Conservation (phyloP, 2,113 vertebrate genomes). For the Pseudorectes ferrugineus region DNA sequence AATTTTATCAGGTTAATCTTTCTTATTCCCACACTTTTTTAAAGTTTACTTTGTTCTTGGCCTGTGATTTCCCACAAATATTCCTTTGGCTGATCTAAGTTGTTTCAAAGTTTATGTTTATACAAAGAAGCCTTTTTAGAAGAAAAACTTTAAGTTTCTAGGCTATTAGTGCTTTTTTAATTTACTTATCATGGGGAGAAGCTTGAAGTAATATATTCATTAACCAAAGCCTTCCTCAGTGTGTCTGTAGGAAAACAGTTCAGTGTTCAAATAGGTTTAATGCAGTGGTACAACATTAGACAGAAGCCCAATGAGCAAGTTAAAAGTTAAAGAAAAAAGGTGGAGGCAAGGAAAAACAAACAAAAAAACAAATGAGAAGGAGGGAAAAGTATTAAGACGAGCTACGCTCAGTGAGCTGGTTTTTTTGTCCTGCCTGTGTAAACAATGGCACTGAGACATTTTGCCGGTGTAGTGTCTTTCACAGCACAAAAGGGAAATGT, state of each 20-base stretch:
- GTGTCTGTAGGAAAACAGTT: not conserved
- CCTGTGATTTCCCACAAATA: not conserved
- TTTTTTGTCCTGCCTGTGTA: not conserved
- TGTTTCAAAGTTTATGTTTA: not conserved
- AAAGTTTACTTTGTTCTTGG: not conserved
- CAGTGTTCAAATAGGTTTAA: rapidly evolving
- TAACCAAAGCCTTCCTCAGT: not conserved
- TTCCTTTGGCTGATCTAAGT: not conserved
- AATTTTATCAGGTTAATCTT: not conserved
- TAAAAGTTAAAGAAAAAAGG: not conserved
- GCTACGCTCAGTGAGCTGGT: not conserved
- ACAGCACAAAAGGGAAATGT: not conserved
- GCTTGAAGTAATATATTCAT: not conserved
- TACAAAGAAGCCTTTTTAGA: not conserved
- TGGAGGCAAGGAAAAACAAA: not conserved
- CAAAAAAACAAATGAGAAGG: not conserved
- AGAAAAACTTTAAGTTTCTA: not conserved
- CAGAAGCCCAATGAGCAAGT: not conserved
- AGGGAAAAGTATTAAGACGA: not conserved
- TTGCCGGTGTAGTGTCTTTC: not conserved
- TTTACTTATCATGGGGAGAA: not conserved
- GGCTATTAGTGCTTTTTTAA: rapidly evolving
- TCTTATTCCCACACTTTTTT: not conserved
- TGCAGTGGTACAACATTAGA: too few species aligned
- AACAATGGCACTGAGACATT: not conserved